Conservation (phyloP, 2,113 vertebrate genomes). For the Gila orcuttii region DNA sequence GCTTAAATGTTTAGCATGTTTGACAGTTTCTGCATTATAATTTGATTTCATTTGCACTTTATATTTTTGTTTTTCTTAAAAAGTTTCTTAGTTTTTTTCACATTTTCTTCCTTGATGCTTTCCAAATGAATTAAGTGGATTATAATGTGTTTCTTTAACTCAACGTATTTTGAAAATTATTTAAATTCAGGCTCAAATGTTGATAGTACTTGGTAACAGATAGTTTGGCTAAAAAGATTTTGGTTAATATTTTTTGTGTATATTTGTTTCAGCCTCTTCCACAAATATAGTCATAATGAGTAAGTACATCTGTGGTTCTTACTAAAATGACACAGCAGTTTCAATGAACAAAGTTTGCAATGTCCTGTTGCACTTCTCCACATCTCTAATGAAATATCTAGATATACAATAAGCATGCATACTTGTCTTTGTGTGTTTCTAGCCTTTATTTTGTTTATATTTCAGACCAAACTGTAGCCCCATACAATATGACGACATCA, state of each 20-base stretch:
- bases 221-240: not conserved
- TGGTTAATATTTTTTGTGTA: not conserved
- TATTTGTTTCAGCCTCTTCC: not conserved
- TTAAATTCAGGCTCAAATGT: not conserved
- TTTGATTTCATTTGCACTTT: not conserved
- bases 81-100: not conserved
- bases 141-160: not conserved
- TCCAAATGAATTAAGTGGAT: not conserved
- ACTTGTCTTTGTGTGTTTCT: not conserved
- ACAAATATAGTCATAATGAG: not conserved
- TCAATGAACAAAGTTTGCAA: not conserved
- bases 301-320: not conserved
- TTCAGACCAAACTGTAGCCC: not conserved
- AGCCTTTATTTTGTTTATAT: not conserved
- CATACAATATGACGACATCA: not conserved
- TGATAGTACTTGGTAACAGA: not conserved
- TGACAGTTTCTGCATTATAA: not conserved
- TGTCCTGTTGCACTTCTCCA: not conserved
- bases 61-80: not conserved
- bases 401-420: not conserved
- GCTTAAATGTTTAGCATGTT: not conserved
- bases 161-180: not conserved
- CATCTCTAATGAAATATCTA: not conserved
- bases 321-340: not conserved
- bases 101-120: not conserved